Base-by-base conservation (phyloP, 92 coral and sea anemone genomes). In the Pocillopora grandis region DNA sequence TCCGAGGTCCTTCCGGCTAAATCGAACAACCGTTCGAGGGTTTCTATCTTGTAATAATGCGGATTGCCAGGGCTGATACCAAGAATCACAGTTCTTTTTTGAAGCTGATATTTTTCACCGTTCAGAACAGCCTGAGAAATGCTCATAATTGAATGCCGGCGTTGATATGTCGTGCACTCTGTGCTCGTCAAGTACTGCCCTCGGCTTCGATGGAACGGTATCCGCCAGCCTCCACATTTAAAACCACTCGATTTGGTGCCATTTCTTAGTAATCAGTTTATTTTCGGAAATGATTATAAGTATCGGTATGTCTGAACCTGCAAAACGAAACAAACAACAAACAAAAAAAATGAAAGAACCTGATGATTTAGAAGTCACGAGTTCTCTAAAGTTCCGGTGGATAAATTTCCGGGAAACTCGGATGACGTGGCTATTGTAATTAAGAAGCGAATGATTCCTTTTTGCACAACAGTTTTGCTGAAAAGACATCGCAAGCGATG, bases 61-160 rank as follows among this genome's bases (percentile, higher is more conserved):
- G 98, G 95, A 84, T 94, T 94, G 12, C 94, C 95, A 33, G 95
- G 94, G 67, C 98, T 94, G 1, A 94, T 55, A 5, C 91, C 98
- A 23, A 94, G 78, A 15, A 94, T 80, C 58, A 90, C 33, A 1
- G 94, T 86, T 23, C 91, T 69, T 52, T 86, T 79, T 19, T 77
- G 59, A 61, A 63, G 81, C 62, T 90, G 76, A 85, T 80, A 92
- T 58, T 60, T 85, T 64, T 78, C 87, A 6, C 95, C 98, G 36
- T 90, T 92, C 42, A 85, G 62, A 63, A 86, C 35, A 33, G 91
- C 89, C 48, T 89, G 92, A 3, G 92, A 78, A 66, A 56, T 70
- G 67, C 68, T 78, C 90, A 87, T 87, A 13, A 12, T 77, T 17
- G 12, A 42, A 13, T 62, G 17, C 33, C 1, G 48, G 14, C 73